phyloP scores from a whole-genome alignment of 2,113 vertebrate species.

The Nothobranchius kuhntae region DNA sequence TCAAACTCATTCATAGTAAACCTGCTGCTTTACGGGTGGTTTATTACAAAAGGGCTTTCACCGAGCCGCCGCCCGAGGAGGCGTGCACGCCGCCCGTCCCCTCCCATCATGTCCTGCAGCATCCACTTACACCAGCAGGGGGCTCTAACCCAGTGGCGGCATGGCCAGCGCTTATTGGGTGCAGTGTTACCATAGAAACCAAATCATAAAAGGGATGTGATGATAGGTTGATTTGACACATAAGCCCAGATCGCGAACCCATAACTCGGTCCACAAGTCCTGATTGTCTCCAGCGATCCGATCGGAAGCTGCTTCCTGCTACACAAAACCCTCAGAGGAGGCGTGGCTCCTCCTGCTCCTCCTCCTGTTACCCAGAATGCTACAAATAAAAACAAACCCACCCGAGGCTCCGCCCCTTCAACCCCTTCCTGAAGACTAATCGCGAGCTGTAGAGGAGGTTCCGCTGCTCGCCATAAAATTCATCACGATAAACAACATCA shows the following conservation, averaged over 20 bases:
- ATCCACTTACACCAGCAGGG: slow-evolving; percentile 23
- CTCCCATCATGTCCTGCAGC: not conserved
- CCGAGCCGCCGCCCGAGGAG: slow-evolving; percentile 71
- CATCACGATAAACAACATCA: slow-evolving; percentile 73
- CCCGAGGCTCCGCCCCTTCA: not conserved
- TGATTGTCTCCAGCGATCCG: slow-evolving; percentile 68
- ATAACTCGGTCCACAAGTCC: slow-evolving; percentile 59
- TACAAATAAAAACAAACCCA: slow-evolving; percentile 53
- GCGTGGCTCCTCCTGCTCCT: slow-evolving; percentile 31
- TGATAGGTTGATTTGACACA: slow-evolving; percentile 68
- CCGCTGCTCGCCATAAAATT: slow-evolving; percentile 69
- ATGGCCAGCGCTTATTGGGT: slow-evolving; percentile 48
- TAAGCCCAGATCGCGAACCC: slow-evolving; percentile 57
- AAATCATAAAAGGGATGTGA: slow-evolving; percentile 15
- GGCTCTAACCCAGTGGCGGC: not conserved
- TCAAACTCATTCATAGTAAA: slow-evolving; percentile 86
- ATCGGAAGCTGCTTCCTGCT: slow-evolving; percentile 32
- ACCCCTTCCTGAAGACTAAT: slow-evolving; percentile 36
- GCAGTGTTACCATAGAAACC: slow-evolving; percentile 64
- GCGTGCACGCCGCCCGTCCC: slow-evolving; percentile 60
- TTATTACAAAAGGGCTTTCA: slow-evolving; percentile 83
- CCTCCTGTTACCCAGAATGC: slow-evolving; percentile 53
- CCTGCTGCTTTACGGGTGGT: slow-evolving; percentile 82
- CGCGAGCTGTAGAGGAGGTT: slow-evolving; percentile 61
- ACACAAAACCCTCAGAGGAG: slow-evolving; percentile 44